Evolutionary conservation across 1,140 invertebrate species (phyloP), one percentile per base, ranked within the genome.

Genomic region (Antheraea pernyi): DNA sequence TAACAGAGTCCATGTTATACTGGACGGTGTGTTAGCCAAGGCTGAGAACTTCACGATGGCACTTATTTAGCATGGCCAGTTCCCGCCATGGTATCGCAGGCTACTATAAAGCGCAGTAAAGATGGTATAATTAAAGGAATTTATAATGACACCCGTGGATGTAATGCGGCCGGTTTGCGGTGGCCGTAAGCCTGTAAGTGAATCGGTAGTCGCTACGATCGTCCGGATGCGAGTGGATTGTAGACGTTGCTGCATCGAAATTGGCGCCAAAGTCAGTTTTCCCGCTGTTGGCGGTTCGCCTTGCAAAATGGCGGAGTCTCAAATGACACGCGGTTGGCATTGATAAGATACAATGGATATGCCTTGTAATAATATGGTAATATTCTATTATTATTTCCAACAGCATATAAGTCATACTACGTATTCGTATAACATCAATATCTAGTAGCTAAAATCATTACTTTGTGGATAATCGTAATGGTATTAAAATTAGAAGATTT

Each of bases 201-300:
- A 59, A 63, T 65, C 13, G 36, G 62, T 59, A 73, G 65, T 75
- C 67, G 73, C 75, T 68, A 68, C 65, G 75, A 69, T 60, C 72
- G 65, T 82, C 73, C 70, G 70, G 77, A 86, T 78, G 77, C 73
- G 78, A 82, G 79, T 79, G 85, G 71, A 64, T 88, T 80, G 79
- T 74, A 83, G 79, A 78, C 80, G 72, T 78, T 68, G 80, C 70
- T 80, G 83, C 84, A 82, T 86, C 83, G 82, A 89, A 91, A 89
- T 91, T 88, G 85, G 89, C 89, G 89, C 89, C 86, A 86, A 90
- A 90, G 88, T 90, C 83, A 88, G 86, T 88, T 89, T 90, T 88
- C 86, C 85, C 85, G 88, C 84, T 79, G 77, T 81, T 82, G 82
- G 84, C 83, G 81, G 88, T 85, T 89, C 84, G 86, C 88, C 86